Percentiles rank a stretch among this genome's conserved stretches.
phyloP scores from a whole-genome alignment of 2,797 vertebrate genomes.

The Dryobates pubescens region DNA sequence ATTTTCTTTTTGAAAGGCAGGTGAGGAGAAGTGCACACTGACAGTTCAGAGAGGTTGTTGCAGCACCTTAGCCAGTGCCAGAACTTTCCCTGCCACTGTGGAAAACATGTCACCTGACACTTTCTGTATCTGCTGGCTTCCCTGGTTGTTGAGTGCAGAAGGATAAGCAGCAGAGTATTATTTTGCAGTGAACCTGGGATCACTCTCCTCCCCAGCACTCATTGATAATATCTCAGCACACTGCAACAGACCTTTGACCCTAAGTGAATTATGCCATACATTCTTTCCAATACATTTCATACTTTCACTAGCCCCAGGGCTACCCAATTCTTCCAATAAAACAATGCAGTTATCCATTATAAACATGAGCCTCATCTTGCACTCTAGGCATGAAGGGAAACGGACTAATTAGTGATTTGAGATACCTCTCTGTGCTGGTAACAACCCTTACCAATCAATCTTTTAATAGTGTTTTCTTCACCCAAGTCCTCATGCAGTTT shows the following conservation, averaged over 20 bases:
- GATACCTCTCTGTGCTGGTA: neutral
- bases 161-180: accelerated
- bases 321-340: neutral
- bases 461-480: neutral
- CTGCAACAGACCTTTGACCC: neutral
- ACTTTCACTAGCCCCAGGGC: neutral
- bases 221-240: neutral
- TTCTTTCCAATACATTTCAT: neutral
- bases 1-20: neutral
- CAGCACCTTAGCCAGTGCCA: accelerated
- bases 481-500: neutral
- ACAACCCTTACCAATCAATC: neutral
- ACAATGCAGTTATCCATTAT: neutral
- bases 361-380: neutral
- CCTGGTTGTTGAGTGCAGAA: accelerated
- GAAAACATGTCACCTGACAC: neutral
- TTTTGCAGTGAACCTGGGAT: neutral
- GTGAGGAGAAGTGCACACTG: neutral
- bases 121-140: neutral
- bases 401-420: neutral
- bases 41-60: neutral
- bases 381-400: neutral
- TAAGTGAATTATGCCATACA: neutral
- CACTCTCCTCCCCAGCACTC: neutral
- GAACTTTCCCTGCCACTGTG: accelerated